Percentiles rank a stretch among this genome's conserved stretches.
Conservation (phyloP, 1,140 invertebrate genomes). For the Lethocerus indicus region DNA sequence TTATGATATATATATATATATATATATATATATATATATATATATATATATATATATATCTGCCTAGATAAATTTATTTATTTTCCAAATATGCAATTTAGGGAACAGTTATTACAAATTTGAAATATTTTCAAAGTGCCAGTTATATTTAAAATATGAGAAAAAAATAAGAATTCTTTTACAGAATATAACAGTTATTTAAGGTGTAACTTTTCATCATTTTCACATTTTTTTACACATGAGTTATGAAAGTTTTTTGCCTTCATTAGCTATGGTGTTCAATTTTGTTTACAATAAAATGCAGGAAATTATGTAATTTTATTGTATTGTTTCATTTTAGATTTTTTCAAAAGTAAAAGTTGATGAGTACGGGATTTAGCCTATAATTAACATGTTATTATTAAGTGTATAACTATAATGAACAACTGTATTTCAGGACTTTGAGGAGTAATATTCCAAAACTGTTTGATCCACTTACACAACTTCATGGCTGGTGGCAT, state of each 20-base stretch:
- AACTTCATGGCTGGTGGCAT: conserved; percentile 22
- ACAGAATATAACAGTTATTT: background rate
- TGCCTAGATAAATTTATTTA: background rate
- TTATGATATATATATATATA: background rate
- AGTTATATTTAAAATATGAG: background rate
- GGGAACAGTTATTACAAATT: background rate
- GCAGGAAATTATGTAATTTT: too few species aligned
- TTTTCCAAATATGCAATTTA: background rate
- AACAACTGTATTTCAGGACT: conserved; percentile 15
- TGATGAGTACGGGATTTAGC: too few species aligned
- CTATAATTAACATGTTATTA: too few species aligned
- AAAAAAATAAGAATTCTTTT: background rate
- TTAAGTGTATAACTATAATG: too few species aligned
- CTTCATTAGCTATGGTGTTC: too few species aligned
- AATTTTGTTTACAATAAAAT: too few species aligned
- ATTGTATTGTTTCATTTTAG: too few species aligned
- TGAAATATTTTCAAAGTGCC: background rate
- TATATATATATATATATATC: background rate
- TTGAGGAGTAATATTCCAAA: conserved; percentile 14
- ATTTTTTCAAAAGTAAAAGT: too few species aligned
- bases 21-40: background rate
- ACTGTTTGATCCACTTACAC: conserved; percentile 16
- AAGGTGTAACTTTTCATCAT: background rate
- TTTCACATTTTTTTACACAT: too few species aligned
- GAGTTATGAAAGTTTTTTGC: too few species aligned